phyloP scores from a whole-genome alignment of 2,888 invertebrate species.

The Sinohyriopsis cumingii region DNA sequence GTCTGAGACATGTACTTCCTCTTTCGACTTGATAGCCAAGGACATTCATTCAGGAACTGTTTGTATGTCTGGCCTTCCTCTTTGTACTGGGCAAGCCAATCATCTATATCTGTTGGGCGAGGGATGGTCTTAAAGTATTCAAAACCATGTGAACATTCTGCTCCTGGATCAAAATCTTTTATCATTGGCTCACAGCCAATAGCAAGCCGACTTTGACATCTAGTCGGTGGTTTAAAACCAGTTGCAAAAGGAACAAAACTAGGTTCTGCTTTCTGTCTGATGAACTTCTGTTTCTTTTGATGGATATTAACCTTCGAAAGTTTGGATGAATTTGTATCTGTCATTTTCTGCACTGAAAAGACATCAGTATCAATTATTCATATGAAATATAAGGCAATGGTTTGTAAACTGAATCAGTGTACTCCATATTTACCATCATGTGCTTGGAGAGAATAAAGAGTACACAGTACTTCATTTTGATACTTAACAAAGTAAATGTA shows the following conservation, averaged over 20 bases:
- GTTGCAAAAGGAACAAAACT: constrained; percentile 47
- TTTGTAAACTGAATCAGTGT: no score
- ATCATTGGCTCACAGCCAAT: constrained; percentile 45
- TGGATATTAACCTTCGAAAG: no score
- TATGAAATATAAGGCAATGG: no score
- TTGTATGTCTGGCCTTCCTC: constrained; percentile 65
- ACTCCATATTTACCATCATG: no score
- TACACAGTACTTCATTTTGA: no score
- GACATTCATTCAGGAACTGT: constrained; percentile 55
- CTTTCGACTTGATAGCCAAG: constrained; percentile 63
- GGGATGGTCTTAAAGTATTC: constrained; percentile 56
- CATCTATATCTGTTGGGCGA: constrained; percentile 55
- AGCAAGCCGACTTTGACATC: constrained; percentile 40
- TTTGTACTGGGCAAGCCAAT: constrained; percentile 68
- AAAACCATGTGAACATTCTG: constrained; percentile 11
- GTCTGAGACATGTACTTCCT: constrained; percentile 51
- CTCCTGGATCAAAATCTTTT: constrained; percentile 26
- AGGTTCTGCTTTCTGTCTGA: no score
- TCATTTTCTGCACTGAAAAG: no score
- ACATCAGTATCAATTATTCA: no score
- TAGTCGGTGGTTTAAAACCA: constrained; percentile 53
- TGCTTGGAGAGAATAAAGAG: no score
- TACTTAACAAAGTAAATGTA: no score
- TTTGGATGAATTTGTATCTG: no score
- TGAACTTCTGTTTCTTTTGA: no score